Evolutionary conservation across 2,797 vertebrate genomes (phyloP).

Genomic region (Xiphorhynchus erythropygius): DNA sequence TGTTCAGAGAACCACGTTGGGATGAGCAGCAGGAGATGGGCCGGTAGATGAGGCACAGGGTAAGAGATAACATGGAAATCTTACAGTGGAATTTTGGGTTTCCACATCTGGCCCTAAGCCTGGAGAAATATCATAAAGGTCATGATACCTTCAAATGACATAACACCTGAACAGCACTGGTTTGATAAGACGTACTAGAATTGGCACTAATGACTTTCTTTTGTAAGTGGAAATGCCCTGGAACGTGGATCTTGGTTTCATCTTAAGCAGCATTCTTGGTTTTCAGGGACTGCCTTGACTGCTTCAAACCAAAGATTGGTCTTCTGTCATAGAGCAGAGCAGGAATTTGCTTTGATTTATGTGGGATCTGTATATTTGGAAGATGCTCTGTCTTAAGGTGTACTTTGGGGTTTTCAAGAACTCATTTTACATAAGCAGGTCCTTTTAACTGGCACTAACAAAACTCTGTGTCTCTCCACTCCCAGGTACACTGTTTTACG

Average conservation of each 20-base stretch:
- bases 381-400: neutral
- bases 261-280: neutral
- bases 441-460: neutral
- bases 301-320: neutral
- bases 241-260: neutral
- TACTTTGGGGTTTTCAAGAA: neutral
- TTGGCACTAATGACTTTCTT: neutral
- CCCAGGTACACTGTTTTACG: conserved; percentile 88
- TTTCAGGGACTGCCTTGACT: neutral
- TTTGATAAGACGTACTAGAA: neutral
- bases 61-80: neutral
- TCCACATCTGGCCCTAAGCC: neutral
- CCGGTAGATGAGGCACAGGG: neutral
- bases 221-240: neutral
- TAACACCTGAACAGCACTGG: neutral
- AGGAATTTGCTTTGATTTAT: neutral
- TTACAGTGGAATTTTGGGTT: neutral
- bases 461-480: neutral
- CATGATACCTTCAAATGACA: neutral
- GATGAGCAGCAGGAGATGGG: neutral
- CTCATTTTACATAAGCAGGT: neutral
- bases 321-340: neutral
- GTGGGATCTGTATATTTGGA: neutral
- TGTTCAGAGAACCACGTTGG: neutral
- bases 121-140: neutral